Conservation (phyloP, 2,113 vertebrate genomes). For the Sclerurus mexicanus region DNA sequence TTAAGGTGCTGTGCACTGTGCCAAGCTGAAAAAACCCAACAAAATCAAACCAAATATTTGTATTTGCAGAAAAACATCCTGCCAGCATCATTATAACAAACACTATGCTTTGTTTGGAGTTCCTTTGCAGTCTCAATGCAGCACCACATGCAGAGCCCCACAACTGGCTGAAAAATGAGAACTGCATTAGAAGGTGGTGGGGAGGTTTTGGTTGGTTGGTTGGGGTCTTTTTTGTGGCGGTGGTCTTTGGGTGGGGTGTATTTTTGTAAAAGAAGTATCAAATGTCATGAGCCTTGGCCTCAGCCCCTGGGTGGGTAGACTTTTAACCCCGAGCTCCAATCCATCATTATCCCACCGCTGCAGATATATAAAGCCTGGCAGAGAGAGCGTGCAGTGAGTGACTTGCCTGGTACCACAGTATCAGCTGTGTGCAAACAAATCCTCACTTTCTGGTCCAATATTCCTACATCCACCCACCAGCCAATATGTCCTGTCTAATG, state of each 20-base stretch:
- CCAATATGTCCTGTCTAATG: not conserved
- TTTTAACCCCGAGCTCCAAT: not conserved
- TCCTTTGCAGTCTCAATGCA: not conserved
- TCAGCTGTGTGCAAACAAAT: not conserved
- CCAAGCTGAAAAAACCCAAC: not conserved
- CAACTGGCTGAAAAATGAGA: not conserved
- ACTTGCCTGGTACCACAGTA: not conserved
- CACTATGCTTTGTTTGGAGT: rapidly evolving
- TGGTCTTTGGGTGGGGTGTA: not conserved
- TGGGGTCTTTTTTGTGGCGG: not conserved
- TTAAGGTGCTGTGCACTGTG: not conserved
- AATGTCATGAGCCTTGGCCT: not conserved
- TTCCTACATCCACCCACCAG: not conserved
- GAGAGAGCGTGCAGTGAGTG: not conserved
- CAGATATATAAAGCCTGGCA: not conserved
- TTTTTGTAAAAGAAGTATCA: not conserved
- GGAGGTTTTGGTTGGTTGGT: not conserved
- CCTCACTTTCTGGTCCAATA: not conserved
- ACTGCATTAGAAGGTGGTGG: not conserved
- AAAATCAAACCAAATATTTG: not conserved
- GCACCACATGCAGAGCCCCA: not conserved
- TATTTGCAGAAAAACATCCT: not conserved
- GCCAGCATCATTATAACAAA: not conserved
- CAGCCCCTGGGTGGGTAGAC: rapidly evolving
- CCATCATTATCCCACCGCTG: rapidly evolving